Percentiles rank a stretch among this genome's conserved stretches.
phyloP scores from a whole-genome alignment of 2,888 invertebrate species.

The Xestia c-nigrum region DNA sequence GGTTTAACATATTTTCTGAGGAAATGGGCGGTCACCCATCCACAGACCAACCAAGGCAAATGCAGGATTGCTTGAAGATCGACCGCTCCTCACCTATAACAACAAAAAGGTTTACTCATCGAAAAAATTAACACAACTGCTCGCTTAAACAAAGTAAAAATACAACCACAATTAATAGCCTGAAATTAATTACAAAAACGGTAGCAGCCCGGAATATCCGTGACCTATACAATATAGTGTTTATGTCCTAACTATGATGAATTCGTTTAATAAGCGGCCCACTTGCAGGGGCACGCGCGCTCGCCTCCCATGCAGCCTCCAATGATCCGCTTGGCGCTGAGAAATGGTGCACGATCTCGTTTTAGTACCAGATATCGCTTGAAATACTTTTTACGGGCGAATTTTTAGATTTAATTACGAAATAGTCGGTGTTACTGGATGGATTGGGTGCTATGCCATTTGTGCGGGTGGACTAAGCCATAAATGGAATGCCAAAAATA shows the following conservation, averaged over 20 bases:
- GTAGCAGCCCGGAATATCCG: conserved; percentile 10
- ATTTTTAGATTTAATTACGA: conserved; percentile 45
- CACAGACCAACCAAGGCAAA: too few relatives aligned
- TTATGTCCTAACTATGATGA: conserved; percentile 72
- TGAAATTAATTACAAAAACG: conserved; percentile 53
- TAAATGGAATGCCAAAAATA: too few relatives aligned
- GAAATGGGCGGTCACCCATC: too few relatives aligned
- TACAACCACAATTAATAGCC: conserved; percentile 23
- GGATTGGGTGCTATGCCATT: not conserved
- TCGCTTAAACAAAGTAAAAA: not conserved
- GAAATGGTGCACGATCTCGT: conserved; percentile 70
- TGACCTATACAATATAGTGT: conserved; percentile 47
- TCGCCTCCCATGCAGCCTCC: conserved; percentile 36
- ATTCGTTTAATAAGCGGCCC: conserved; percentile 79
- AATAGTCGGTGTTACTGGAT: not conserved
- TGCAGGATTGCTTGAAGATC: too few relatives aligned
- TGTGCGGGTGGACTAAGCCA: not conserved
- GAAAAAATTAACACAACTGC: not conserved
- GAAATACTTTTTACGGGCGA: conserved; percentile 31
- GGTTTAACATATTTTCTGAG: too few relatives aligned
- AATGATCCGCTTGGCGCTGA: conserved; percentile 56
- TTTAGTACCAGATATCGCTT: conserved; percentile 48
- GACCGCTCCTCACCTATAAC: not conserved
- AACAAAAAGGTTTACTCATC: not conserved
- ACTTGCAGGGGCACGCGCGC: conserved; percentile 69